A percentile compares a stretch with the other conserved stretches of the same genome.
Evolutionary conservation across 2,888 invertebrate genomes (phyloP).

Genomic region (Cenopis cana): DNA sequence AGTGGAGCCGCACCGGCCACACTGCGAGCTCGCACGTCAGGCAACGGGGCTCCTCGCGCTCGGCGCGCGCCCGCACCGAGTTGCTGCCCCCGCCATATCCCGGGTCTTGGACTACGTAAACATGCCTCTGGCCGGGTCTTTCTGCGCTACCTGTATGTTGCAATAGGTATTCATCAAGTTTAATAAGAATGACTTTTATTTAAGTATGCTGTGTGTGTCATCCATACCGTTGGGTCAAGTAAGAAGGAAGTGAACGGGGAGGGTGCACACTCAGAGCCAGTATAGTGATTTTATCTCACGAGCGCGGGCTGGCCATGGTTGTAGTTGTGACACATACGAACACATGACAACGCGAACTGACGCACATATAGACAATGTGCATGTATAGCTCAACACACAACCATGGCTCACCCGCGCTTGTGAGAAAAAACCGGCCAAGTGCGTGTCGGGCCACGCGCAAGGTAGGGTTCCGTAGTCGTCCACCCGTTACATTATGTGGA

Average conservation of each 20-base stretch:
- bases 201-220: too few species aligned
- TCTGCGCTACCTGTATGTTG: constrained; percentile 89
- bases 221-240: neutral
- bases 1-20: constrained; percentile 92
- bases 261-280: constrained; percentile 2
- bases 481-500: too few species aligned
- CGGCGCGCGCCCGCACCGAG: constrained; percentile 76
- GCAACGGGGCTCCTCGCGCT: constrained; percentile 91
- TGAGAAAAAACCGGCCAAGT: too few species aligned
- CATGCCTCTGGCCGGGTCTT: constrained; percentile 93
- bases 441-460: too few species aligned
- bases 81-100: constrained; percentile 85
- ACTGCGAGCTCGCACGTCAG: constrained; percentile 94
- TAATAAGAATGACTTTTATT: neutral
- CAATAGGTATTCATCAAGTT: constrained; percentile 1
- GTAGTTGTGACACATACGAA: too few species aligned
- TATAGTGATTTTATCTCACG: too few species aligned
- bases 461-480: too few species aligned
- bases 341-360: too few species aligned
- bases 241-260: neutral
- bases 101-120: constrained; percentile 94
- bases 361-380: too few species aligned
- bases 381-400: too few species aligned
- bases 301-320: too few species aligned
- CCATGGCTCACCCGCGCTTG: too few species aligned